phyloP scores from a whole-genome alignment of 2,113 vertebrate genomes.

The Microtus ochrogaster region DNA sequence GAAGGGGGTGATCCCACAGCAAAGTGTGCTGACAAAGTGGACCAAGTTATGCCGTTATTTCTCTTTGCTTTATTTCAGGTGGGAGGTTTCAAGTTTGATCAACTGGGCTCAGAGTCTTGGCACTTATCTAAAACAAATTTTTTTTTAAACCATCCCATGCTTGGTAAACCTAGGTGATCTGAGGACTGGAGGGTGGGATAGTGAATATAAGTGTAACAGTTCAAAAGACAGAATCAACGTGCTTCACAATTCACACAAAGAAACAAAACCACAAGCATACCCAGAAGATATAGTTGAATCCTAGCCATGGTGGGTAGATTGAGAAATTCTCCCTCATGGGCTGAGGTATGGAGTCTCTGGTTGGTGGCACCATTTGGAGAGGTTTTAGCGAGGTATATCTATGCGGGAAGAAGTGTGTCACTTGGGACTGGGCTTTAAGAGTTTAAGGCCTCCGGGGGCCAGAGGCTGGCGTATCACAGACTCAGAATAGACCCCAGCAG shows the following conservation, averaged over 20 bases:
- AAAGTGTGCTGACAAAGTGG: not conserved
- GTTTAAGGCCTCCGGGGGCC: not conserved
- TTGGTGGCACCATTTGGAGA: not conserved
- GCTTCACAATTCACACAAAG: not conserved
- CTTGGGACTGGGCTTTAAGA: not conserved
- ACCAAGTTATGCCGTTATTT: not conserved
- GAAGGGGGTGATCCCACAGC: not conserved
- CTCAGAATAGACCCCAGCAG: not conserved
- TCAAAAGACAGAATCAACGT: not conserved
- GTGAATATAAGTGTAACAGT: not conserved
- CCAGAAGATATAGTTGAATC: not conserved
- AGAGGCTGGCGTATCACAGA: not conserved
- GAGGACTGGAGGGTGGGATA: not conserved
- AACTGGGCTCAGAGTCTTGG: not conserved
- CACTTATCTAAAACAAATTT: not conserved
- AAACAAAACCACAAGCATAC: not conserved
- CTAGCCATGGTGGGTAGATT: not conserved
- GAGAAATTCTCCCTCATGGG: not conserved
- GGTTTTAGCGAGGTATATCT: not conserved
- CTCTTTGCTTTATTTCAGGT: not conserved
- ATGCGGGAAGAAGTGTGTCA: not conserved
- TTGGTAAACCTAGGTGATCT: not conserved
- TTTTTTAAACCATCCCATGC: not conserved
- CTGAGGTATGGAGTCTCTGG: not conserved
- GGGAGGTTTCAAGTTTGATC: not conserved